Conservation (phyloP, 2,888 invertebrate species). For the Drosophila lacicola region DNA sequence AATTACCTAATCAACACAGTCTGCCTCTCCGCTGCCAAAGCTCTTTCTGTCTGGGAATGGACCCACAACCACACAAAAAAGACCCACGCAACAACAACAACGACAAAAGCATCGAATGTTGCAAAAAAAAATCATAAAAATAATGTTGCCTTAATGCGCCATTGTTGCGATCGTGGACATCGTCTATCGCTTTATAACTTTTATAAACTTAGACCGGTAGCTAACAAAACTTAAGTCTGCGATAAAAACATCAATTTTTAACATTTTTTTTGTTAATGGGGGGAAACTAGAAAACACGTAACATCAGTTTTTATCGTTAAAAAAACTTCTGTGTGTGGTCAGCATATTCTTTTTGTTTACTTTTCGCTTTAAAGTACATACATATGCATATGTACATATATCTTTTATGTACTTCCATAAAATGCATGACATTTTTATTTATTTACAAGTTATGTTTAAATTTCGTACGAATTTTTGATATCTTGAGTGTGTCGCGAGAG, state of each 20-base stretch:
- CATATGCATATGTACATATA: neutral
- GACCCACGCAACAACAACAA: slow-evolving; percentile 21
- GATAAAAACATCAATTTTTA: slow-evolving; percentile 31
- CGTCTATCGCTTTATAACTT: slow-evolving; percentile 54
- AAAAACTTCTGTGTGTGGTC: slow-evolving; percentile 29
- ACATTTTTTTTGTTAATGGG: slow-evolving; percentile 10
- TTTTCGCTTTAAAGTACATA: neutral
- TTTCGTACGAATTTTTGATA: slow-evolving; percentile 29
- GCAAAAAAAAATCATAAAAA: slow-evolving; percentile 40
- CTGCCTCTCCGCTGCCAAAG: slow-evolving; percentile 14
- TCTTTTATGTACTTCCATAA: neutral
- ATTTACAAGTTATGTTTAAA: slow-evolving; percentile 17
- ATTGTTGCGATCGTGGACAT: slow-evolving; percentile 69
- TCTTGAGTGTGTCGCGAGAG: neutral
- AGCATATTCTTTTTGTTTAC: slow-evolving; percentile 36
- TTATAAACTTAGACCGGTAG: slow-evolving; percentile 42
- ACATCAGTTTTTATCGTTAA: slow-evolving; percentile 32
- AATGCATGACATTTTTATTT: slow-evolving; percentile 16
- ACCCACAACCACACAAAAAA: slow-evolving; percentile 30
- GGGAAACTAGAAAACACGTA: slow-evolving; percentile 66
- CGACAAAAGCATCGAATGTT: slow-evolving; percentile 37
- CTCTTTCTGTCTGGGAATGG: slow-evolving; percentile 49
- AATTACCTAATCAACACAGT: slow-evolving; percentile 56
- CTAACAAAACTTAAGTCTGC: slow-evolving; percentile 17
- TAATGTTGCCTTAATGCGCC: slow-evolving; percentile 62